phyloP scores from a whole-genome alignment of 2,113 vertebrate genomes.

The Osmerus eperlanus region DNA sequence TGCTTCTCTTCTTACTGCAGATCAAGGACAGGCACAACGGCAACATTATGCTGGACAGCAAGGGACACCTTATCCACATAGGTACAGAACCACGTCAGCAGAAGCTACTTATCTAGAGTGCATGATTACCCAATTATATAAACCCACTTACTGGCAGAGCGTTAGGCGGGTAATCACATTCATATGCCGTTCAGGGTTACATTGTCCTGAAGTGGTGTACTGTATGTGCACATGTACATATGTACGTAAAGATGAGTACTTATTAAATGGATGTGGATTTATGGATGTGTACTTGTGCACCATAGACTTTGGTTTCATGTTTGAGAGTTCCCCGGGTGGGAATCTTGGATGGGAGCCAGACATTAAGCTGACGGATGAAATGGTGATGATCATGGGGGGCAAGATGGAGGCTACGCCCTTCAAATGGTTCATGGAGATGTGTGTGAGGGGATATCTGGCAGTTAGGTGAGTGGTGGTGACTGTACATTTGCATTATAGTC shows the following conservation, averaged over 20 bases:
- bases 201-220: too few relatives aligned
- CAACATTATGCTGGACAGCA: conserved; percentile 99
- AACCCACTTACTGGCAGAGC: too few relatives aligned
- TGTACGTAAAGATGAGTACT: too few relatives aligned
- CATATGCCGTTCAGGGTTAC: too few relatives aligned
- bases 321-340: conserved; percentile 96
- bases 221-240: too few relatives aligned
- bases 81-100: conserved; percentile 63
- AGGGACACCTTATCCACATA: conserved; percentile 91
- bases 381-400: conserved; percentile 99
- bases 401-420: conserved; percentile 99
- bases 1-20: conserved; percentile 95
- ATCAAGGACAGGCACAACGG: conserved; percentile 98
- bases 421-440: conserved; percentile 99
- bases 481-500: not conserved
- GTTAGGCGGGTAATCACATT: too few relatives aligned
- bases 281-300: not conserved
- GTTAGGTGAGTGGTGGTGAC: conserved; percentile 79
- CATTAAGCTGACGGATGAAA: conserved; percentile 98
- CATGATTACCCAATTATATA: too few relatives aligned
- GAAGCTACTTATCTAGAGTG: too few relatives aligned
- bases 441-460: conserved; percentile 93
- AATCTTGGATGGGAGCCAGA: conserved; percentile 98
- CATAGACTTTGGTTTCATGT: conserved; percentile 99
- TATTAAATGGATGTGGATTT: too few relatives aligned